Conservation (phyloP, 2,888 invertebrate species). For the Drepanosiphum platanoidis region DNA sequence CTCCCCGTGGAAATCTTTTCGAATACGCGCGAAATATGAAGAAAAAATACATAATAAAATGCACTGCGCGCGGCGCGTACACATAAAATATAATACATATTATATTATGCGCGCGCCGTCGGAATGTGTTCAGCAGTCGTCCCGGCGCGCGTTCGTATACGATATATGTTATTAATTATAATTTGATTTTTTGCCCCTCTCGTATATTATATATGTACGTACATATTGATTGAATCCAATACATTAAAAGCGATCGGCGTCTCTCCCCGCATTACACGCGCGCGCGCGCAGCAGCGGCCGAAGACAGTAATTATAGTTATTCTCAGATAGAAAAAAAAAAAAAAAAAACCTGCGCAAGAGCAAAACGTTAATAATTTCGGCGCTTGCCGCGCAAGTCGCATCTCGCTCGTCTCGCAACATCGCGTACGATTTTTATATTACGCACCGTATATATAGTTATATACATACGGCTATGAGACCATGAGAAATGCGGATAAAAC, state of each 20-base stretch:
- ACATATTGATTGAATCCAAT: slow-evolving; percentile 30
- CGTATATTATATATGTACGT: neutral
- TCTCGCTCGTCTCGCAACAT: neutral
- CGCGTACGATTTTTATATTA: neutral
- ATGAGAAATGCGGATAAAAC: slow-evolving; percentile 12
- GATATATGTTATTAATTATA: slow-evolving; percentile 5
- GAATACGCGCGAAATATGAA: no score
- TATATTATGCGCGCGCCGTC: neutral
- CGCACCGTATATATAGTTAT: neutral
- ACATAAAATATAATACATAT: neutral
- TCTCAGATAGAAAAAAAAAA: slow-evolving; percentile 14
- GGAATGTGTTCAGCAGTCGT: slow-evolving; percentile 13
- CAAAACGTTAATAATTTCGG: slow-evolving; percentile 32
- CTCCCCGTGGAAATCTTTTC: neutral
- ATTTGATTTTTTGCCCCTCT: slow-evolving; percentile 14
- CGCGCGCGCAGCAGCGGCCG: neutral
- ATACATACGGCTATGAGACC: neutral
- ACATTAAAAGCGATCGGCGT: no score
- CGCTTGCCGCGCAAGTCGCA: neutral
- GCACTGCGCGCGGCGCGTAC: no score
- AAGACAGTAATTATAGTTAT: slow-evolving; percentile 51
- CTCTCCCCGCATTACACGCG: neutral
- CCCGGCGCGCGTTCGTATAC: neutral
- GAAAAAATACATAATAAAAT: no score
- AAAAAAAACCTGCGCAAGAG: no score